These are phyloP conservation scores for Chloroclystis v-ata DNA, from an alignment of 2,888 invertebrate genomes.

Conservation along the genomic window DNA sequence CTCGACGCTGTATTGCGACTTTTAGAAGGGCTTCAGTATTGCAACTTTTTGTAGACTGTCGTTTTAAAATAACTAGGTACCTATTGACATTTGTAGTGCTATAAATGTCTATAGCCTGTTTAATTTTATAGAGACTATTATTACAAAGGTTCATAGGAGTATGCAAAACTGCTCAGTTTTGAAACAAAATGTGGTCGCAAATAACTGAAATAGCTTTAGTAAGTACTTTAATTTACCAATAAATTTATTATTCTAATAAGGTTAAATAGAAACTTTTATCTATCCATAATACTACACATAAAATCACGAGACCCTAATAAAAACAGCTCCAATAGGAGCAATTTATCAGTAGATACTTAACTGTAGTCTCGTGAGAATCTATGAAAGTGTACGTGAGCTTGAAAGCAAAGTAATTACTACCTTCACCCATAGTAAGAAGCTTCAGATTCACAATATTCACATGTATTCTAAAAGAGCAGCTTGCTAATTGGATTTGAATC, in stretches of 20 bases:
- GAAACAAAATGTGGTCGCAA: no score
- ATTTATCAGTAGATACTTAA: constrained; percentile 19
- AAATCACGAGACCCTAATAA: background rate
- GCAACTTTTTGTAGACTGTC: constrained; percentile 21
- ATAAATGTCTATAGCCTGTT: background rate
- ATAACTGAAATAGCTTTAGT: background rate
- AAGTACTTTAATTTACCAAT: no score
- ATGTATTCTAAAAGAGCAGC: constrained; percentile 14
- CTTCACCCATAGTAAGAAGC: constrained; percentile 22
- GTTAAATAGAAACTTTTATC: no score
- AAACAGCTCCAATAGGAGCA: background rate
- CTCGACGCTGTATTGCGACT: constrained; percentile 13
- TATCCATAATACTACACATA: no score
- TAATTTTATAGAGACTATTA: no score
- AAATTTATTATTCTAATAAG: no score
- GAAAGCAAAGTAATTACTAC: constrained; percentile 54
- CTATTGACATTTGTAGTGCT: constrained; percentile 4
- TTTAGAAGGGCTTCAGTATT: no score
- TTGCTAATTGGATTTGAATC: constrained; percentile 14
- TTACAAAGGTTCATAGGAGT: no score
- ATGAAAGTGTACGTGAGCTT: constrained; percentile 41
- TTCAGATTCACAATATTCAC: constrained; percentile 22
- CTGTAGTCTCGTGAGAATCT: constrained; percentile 34
- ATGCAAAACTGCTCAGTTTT: no score
- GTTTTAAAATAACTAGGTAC: constrained; percentile 11